These are phyloP conservation scores for Syrmaticus mikado DNA, from an alignment of 2,113 vertebrate species.

Conservation along the genomic window DNA sequence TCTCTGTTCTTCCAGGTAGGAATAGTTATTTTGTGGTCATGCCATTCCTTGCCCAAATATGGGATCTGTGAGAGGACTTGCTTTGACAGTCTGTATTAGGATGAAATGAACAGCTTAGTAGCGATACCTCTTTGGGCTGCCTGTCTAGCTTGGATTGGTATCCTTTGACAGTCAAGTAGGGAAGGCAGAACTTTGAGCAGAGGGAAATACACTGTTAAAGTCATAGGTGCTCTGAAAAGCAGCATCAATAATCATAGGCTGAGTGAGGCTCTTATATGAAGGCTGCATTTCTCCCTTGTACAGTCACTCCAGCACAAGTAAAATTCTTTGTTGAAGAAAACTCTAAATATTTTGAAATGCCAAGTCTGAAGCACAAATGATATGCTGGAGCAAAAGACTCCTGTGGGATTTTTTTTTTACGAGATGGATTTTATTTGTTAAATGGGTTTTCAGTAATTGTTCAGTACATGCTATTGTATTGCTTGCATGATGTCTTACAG, in stretches of 20 bases:
- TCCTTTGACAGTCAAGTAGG: not conserved
- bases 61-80: not conserved
- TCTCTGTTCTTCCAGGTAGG: not conserved
- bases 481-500: slow-evolving; percentile 26
- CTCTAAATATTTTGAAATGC: slow-evolving; percentile 17
- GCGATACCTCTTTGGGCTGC: not conserved
- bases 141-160: not conserved
- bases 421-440: slow-evolving; percentile 51
- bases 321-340: slow-evolving; percentile 28
- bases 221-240: not conserved
- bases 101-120: not conserved
- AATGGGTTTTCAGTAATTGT: slow-evolving; percentile 53
- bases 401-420: not conserved
- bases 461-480: slow-evolving; percentile 38
- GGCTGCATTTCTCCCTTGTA: not conserved
- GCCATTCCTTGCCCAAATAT: not conserved
- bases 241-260: not conserved
- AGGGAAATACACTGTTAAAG: rapidly evolving
- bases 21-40: not conserved
- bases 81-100: not conserved
- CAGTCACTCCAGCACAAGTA: slow-evolving; percentile 5
- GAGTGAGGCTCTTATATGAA: not conserved
- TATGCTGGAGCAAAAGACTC: slow-evolving; percentile 11
- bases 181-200: not conserved
- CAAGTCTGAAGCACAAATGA: slow-evolving; percentile 27